A percentile compares a stretch with the other conserved stretches of the same genome.
These are phyloP conservation scores for Machimus atricapillus DNA, from an alignment of 2,888 invertebrate genomes.

Conservation along the genomic window DNA sequence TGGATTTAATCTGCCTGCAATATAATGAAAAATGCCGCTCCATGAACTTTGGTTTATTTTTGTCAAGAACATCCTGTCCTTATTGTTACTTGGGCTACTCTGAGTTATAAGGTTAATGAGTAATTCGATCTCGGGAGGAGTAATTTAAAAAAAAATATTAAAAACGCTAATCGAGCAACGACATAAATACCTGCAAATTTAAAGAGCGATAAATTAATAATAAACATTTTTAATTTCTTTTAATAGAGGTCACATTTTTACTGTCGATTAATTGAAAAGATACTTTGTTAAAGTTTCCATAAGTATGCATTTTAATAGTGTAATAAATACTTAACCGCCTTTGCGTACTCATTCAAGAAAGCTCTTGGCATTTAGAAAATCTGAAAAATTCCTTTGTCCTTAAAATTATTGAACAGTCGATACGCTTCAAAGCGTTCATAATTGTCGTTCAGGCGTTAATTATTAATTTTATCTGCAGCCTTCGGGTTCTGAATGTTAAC, in stretches of 20 bases:
- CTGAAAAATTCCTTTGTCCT: not conserved
- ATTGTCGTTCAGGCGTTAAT: not conserved
- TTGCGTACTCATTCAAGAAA: not conserved
- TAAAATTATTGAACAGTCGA: not conserved
- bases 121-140: not conserved
- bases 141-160: not conserved
- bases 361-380: not conserved
- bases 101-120: not conserved
- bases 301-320: not conserved
- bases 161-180: not conserved
- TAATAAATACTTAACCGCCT: not conserved
- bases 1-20: no score
- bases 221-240: not conserved
- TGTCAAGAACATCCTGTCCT: not conserved
- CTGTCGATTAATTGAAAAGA: not conserved
- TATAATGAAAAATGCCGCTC: not conserved
- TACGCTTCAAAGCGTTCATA: not conserved
- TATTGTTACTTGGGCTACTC: not conserved
- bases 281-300: not conserved
- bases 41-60: not conserved
- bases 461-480: not conserved
- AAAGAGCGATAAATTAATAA: not conserved
- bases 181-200: not conserved
- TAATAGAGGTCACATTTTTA: not conserved
- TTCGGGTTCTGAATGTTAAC: not conserved